A percentile compares a stretch with the other conserved stretches of the same genome.
phyloP scores from a whole-genome alignment of 2,888 invertebrate genomes.

The Dicycla oo region DNA sequence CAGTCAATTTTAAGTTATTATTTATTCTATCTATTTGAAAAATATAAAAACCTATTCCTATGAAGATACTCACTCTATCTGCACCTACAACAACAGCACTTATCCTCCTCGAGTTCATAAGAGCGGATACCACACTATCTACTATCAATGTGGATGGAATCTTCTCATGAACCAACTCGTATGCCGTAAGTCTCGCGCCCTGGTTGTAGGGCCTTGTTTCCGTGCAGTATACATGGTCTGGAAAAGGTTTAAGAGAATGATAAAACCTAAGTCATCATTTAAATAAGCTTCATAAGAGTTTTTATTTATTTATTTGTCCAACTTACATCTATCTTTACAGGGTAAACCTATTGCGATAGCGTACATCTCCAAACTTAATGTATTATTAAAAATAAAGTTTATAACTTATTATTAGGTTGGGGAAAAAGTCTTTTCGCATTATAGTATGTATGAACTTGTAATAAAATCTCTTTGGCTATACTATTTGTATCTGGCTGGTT shows the following conservation, averaged over 20 bases:
- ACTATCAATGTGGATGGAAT: slow-evolving; percentile 98
- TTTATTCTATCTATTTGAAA: background rate
- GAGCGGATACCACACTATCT: slow-evolving; percentile 98
- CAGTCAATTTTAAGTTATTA: background rate
- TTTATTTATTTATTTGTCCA: no score
- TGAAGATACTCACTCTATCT: slow-evolving; percentile 93
- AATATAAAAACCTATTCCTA: background rate
- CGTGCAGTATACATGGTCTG: slow-evolving; percentile 97
- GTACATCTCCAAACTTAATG: no score
- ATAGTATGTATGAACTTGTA: no score
- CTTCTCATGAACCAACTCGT: slow-evolving; percentile 97
- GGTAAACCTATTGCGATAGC: no score
- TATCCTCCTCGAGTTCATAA: slow-evolving; percentile 96
- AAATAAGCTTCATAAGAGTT: background rate
- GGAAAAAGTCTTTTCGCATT: no score
- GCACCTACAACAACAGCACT: slow-evolving; percentile 99
- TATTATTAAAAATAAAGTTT: no score
- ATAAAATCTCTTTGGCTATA: no score
- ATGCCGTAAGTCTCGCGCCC: slow-evolving; percentile 98
- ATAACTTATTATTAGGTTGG: no score
- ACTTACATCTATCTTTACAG: no score
- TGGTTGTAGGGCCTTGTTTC: slow-evolving; percentile 99
- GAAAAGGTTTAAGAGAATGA: slow-evolving; percentile 58
- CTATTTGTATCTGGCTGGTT: no score
- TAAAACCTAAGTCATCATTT: background rate